phyloP scores from a whole-genome alignment of 2,888 invertebrate species.

The Lampropteryx suffumata region DNA sequence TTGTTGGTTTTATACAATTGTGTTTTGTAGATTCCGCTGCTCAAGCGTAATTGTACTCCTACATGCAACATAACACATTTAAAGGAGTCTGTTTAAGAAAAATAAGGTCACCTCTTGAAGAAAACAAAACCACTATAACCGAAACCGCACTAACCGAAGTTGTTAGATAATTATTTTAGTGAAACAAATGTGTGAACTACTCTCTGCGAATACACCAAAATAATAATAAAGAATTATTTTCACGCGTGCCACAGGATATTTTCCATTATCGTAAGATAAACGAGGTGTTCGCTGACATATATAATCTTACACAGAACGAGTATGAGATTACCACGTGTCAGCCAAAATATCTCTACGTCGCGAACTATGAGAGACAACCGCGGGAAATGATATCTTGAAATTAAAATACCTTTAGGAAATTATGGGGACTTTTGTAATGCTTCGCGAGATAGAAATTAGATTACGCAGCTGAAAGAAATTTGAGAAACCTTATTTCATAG shows the following conservation, averaged over 20 bases:
- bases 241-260: slow-evolving; percentile 48
- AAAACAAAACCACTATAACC: too few relatives aligned
- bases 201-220: slow-evolving; percentile 28
- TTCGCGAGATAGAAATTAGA: slow-evolving; percentile 12
- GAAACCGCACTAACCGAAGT: too few relatives aligned
- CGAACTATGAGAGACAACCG: slow-evolving; percentile 31
- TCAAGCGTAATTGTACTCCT: too few relatives aligned
- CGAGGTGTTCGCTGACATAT: slow-evolving; percentile 64
- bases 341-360: slow-evolving; percentile 46
- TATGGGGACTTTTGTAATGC: slow-evolving; percentile 18
- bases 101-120: too few relatives aligned
- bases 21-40: too few relatives aligned
- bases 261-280: slow-evolving; percentile 68
- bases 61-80: too few relatives aligned
- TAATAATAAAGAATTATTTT: slow-evolving; percentile 32
- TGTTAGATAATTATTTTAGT: background rate
- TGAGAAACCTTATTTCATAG: too few relatives aligned
- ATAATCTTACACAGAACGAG: slow-evolving; percentile 69
- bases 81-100: too few relatives aligned
- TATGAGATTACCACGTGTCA: slow-evolving; percentile 67
- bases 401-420: slow-evolving; percentile 24
- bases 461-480: slow-evolving; percentile 6
- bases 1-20: too few relatives aligned
- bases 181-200: slow-evolving; percentile 2
- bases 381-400: slow-evolving; percentile 25